These are phyloP conservation scores for Mycteria americana DNA, from an alignment of 2,797 vertebrate species.

Conservation along the genomic window DNA sequence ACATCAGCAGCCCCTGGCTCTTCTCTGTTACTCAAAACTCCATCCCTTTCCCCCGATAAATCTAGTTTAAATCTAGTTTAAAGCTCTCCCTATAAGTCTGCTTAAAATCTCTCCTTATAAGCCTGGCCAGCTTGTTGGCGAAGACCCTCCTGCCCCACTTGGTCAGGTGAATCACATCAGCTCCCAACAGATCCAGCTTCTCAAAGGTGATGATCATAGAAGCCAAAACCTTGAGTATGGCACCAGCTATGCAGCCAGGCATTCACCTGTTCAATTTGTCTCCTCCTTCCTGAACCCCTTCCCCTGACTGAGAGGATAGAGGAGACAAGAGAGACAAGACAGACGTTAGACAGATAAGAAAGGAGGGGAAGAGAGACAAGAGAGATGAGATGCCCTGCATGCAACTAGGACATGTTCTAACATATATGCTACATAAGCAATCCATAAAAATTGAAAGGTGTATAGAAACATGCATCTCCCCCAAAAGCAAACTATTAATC, in stretches of 20 bases:
- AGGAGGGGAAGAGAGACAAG: conserved; percentile 44
- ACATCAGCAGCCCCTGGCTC: neutral
- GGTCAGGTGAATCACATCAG: neutral
- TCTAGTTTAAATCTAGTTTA: neutral
- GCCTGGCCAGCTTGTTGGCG: neutral
- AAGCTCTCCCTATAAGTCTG: neutral
- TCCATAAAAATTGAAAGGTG: neutral
- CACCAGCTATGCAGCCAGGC: neutral
- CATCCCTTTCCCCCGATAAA: neutral
- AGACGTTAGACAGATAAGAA: conserved; percentile 62
- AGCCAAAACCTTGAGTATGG: neutral
- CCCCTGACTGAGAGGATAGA: neutral
- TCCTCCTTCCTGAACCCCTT: neutral
- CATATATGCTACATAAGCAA: neutral
- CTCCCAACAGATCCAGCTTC: neutral
- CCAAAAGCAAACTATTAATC: neutral
- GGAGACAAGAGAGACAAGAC: conserved; percentile 29
- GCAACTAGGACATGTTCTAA: neutral
- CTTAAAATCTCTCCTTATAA: neutral
- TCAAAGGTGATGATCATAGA: neutral
- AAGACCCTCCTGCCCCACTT: neutral
- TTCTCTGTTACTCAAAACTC: neutral
- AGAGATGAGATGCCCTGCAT: neutral
- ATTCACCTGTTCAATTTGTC: neutral
- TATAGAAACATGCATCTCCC: neutral